Evolutionary conservation across 53 echinoderm and acorn worm genomes (phyloP).

Genomic region (Pentamera pediparva): DNA sequence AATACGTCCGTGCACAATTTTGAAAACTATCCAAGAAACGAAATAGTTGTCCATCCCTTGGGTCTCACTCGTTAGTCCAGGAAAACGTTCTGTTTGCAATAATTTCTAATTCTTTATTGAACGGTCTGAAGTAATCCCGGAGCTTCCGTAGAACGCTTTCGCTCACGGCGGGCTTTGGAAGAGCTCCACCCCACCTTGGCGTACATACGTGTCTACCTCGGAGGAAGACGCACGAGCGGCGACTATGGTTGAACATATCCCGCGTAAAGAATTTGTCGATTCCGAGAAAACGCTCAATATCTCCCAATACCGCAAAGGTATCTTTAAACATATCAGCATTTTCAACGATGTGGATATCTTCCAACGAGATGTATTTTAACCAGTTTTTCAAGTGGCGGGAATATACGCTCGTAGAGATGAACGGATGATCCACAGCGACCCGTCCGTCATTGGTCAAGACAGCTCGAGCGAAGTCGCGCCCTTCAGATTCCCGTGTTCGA

Average conservation of each 20-base stretch:
- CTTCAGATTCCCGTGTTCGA: constrained; percentile 38
- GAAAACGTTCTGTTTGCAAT: constrained; percentile 53
- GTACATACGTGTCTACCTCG: not conserved
- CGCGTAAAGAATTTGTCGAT: constrained; percentile 44
- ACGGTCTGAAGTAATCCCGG: constrained; percentile 76
- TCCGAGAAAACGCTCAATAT: constrained; percentile 60
- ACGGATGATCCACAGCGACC: constrained; percentile 54
- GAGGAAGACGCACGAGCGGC: not conserved
- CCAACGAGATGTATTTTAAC: constrained; percentile 48
- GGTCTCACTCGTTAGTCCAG: constrained; percentile 65
- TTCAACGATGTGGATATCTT: constrained; percentile 54
- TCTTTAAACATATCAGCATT: constrained; percentile 43
- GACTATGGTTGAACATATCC: constrained; percentile 46
- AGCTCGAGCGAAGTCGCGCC: constrained; percentile 37
- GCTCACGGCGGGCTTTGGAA: constrained; percentile 62
- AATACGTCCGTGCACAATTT: no score
- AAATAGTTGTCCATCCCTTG: no score
- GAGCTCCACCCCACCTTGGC: constrained; percentile 47
- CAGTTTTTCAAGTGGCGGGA: constrained; percentile 58
- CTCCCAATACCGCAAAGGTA: constrained; percentile 38
- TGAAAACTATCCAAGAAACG: no score
- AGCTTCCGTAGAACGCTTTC: constrained; percentile 41
- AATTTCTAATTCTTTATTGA: constrained; percentile 59
- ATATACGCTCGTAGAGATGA: constrained; percentile 58
- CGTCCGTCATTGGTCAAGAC: constrained; percentile 49